A percentile compares a stretch with the other conserved stretches of the same genome.
Conservation (phyloP, 2,797 vertebrate species). For the Sebastes reedi region DNA sequence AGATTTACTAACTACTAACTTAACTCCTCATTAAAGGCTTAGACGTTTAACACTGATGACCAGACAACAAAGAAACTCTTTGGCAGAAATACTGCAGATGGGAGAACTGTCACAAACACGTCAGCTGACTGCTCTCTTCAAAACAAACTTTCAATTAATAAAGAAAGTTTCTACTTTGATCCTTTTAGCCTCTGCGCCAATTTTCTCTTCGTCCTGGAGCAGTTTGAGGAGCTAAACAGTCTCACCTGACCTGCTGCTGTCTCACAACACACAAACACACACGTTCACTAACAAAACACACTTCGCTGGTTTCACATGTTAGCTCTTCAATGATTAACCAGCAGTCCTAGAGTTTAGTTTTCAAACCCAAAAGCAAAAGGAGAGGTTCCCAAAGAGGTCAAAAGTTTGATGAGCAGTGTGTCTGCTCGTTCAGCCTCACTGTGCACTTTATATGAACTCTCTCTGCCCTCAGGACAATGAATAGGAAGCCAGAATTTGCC, state of each 20-base stretch:
- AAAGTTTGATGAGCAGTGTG: neutral
- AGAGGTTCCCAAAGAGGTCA: neutral
- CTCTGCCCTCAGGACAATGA: neutral
- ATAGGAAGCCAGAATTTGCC: neutral
- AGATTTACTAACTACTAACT: slow-evolving; percentile 32
- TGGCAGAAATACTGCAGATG: neutral
- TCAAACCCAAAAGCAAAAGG: neutral
- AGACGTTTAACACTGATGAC: neutral
- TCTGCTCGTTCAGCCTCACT: fast-evolving
- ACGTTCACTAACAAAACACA: neutral
- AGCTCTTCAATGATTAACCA: neutral
- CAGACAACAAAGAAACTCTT: neutral
- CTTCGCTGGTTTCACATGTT: neutral
- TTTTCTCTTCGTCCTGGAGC: neutral
- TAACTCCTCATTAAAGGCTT: slow-evolving; percentile 9
- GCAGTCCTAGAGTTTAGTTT: neutral
- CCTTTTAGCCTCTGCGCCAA: neutral
- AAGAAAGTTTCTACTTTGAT: neutral
- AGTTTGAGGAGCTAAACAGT: neutral
- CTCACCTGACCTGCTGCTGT: neutral
- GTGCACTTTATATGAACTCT: neutral
- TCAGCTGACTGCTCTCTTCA: neutral
- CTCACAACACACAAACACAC: neutral
- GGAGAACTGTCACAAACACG: neutral
- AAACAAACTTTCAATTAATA: neutral